These are phyloP conservation scores for Ormia ochracea DNA, from an alignment of 2,888 invertebrate genomes.

Conservation along the genomic window DNA sequence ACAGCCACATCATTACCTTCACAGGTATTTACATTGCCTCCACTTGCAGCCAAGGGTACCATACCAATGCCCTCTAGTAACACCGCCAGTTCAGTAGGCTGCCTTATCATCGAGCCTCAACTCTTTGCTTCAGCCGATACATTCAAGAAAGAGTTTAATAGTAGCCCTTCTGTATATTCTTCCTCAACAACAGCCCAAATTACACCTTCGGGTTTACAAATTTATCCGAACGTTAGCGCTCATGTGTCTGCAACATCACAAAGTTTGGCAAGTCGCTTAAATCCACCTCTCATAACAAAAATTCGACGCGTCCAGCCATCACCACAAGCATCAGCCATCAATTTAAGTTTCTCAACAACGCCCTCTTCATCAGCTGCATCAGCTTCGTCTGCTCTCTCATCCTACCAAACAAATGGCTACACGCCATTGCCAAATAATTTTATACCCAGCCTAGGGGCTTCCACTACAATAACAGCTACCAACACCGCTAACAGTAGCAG, in stretches of 20 bases:
- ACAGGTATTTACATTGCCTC: constrained; percentile 70
- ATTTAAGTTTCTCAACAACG: constrained; percentile 69
- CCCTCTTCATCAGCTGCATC: constrained; percentile 25
- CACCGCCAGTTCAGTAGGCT: constrained; percentile 70
- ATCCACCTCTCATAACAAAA: constrained; percentile 68
- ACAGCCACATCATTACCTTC: constrained; percentile 48
- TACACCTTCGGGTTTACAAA: constrained; percentile 69
- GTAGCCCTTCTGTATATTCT: constrained; percentile 11
- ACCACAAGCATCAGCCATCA: constrained; percentile 72
- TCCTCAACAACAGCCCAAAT: constrained; percentile 45
- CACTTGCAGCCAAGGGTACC: constrained; percentile 65
- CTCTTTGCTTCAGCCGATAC: constrained; percentile 72
- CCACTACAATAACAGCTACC: constrained; percentile 48
- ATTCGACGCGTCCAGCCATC: constrained; percentile 72
- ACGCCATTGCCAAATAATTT: constrained; percentile 26
- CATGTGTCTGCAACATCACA: constrained; percentile 29
- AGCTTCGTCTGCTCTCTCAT: not conserved
- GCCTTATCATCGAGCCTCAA: constrained; percentile 72
- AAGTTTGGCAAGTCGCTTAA: constrained; percentile 52
- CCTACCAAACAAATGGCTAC: constrained; percentile 40
- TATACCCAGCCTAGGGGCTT: constrained; percentile 35
- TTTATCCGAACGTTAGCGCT: constrained; percentile 69
- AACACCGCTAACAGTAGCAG: not conserved
- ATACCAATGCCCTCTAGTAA: constrained; percentile 69
- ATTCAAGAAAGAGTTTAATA: constrained; percentile 71